Evolutionary conservation across 2,113 vertebrate genomes (phyloP).

Genomic region (Phaetusa simplex): DNA sequence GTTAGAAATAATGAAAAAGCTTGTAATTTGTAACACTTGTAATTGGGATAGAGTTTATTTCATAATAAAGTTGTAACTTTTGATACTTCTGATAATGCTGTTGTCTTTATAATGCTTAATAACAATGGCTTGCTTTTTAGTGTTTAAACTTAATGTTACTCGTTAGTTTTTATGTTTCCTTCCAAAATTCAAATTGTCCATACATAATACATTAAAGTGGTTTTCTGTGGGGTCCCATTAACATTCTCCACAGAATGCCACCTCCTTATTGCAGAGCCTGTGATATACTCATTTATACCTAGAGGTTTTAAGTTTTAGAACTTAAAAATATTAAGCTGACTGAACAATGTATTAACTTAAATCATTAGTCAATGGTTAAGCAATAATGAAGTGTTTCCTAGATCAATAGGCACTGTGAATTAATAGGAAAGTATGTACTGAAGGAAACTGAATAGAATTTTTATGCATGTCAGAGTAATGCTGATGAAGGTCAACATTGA

Average conservation of each 20-base stretch:
- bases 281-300: not conserved
- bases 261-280: not conserved
- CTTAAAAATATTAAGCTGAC: slow-evolving; percentile 7
- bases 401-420: not conserved
- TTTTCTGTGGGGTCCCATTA: not conserved
- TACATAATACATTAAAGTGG: not conserved
- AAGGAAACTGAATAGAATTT: not conserved
- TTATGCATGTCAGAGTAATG: not conserved
- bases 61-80: not conserved
- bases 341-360: slow-evolving; percentile 13
- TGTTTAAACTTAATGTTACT: not conserved
- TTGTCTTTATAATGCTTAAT: not conserved
- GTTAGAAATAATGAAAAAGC: not conserved
- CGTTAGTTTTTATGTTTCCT: not conserved
- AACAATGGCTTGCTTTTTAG: slow-evolving; percentile 11
- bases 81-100: not conserved
- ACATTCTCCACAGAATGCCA: not conserved
- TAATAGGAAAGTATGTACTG: not conserved
- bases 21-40: not conserved
- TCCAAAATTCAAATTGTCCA: slow-evolving; percentile 11
- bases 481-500: not conserved
- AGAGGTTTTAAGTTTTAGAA: not conserved
- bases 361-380: not conserved
- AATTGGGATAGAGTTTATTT: not conserved
- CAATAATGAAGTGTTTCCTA: not conserved